A percentile compares a stretch with the other conserved stretches of the same genome.
Evolutionary conservation across 2,888 invertebrate genomes (phyloP).

Genomic region (Vannuccia rotundouncinata): DNA sequence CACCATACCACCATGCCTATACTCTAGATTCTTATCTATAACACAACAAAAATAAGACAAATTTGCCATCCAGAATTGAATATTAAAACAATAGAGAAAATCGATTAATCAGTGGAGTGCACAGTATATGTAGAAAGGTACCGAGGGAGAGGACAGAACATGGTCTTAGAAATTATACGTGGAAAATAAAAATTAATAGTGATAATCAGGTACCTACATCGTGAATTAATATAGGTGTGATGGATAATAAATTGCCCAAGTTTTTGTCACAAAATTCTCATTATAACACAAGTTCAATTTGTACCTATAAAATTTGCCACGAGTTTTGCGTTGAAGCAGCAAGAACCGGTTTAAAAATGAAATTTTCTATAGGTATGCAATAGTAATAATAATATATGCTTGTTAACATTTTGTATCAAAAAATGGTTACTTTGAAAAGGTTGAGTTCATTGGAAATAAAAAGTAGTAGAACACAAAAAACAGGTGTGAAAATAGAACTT

Average conservation of each 20-base stretch:
- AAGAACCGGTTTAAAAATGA: neutral
- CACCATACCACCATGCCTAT: neutral
- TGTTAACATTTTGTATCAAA: neutral
- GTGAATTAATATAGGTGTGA: too few relatives aligned
- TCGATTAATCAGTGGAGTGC: constrained; percentile 15
- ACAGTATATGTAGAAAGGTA: neutral
- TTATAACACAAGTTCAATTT: too few relatives aligned
- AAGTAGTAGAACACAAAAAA: neutral
- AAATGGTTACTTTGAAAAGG: neutral
- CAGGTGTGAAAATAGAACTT: constrained; percentile 15
- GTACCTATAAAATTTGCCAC: too few relatives aligned
- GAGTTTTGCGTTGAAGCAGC: too few relatives aligned
- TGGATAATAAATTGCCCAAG: too few relatives aligned
- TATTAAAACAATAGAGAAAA: constrained; percentile 18
- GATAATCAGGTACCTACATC: too few relatives aligned
- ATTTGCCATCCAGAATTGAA: neutral
- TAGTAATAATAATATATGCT: neutral
- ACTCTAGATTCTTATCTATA: neutral
- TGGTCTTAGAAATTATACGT: too few relatives aligned
- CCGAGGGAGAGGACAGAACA: neutral
- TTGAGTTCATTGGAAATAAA: neutral
- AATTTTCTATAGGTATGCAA: neutral
- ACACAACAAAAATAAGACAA: constrained; percentile 22
- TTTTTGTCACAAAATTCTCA: too few relatives aligned
- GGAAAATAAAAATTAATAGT: too few relatives aligned